Evolutionary conservation across 2,888 invertebrate species (phyloP).

Genomic region (Drosophila quasianomalipes): DNA sequence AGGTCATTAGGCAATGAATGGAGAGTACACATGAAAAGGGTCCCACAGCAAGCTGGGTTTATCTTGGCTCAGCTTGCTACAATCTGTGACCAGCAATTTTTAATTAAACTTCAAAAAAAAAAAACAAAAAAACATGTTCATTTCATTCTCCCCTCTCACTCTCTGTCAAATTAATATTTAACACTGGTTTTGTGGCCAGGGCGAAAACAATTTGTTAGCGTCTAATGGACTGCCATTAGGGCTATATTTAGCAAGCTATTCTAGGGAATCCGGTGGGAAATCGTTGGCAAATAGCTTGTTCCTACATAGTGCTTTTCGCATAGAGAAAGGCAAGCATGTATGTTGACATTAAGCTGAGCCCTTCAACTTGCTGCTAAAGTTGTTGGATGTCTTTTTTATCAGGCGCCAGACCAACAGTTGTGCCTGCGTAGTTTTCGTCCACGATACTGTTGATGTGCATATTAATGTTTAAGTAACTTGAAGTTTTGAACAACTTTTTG

Average conservation of each 20-base stretch:
- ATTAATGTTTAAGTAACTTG: slow-evolving; percentile 1
- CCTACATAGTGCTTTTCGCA: slow-evolving; percentile 2
- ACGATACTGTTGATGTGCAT: background rate
- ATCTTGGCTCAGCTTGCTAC: slow-evolving; percentile 1
- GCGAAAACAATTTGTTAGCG: slow-evolving; percentile 51
- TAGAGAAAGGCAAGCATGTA: background rate
- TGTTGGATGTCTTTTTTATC: slow-evolving; percentile 30
- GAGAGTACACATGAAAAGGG: slow-evolving; percentile 19
- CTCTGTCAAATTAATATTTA: slow-evolving; percentile 62
- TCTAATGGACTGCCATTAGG: slow-evolving; percentile 34
- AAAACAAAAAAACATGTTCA: slow-evolving; percentile 46
- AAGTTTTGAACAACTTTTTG: background rate
- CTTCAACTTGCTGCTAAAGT: slow-evolving; percentile 29
- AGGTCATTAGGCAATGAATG: slow-evolving; percentile 31
- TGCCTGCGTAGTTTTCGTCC: background rate
- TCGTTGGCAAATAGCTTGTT: slow-evolving; percentile 2
- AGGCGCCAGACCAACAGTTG: background rate
- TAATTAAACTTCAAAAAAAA: slow-evolving; percentile 62
- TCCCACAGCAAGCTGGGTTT: slow-evolving; percentile 10
- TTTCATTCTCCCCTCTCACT: slow-evolving; percentile 36
- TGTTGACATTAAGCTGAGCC: slow-evolving; percentile 5
- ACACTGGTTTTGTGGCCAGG: slow-evolving; percentile 29
- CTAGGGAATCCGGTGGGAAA: slow-evolving; percentile 18
- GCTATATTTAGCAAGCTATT: slow-evolving; percentile 38
- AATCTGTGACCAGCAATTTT: slow-evolving; percentile 54